phyloP scores from a whole-genome alignment of 2,797 vertebrate genomes.

The Xiphorhynchus erythropygius region DNA sequence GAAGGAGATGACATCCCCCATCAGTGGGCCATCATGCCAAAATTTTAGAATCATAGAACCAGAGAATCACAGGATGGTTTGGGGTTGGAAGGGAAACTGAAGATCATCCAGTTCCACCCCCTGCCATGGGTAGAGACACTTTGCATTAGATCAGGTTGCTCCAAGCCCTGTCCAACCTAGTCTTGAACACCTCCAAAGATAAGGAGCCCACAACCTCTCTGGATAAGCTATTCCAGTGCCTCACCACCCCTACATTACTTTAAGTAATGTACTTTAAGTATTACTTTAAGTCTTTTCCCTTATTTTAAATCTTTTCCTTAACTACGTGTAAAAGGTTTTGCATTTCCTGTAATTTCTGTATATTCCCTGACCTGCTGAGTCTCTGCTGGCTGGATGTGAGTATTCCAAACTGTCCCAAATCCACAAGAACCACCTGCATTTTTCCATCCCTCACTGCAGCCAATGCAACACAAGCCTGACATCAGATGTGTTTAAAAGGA shows the following conservation, averaged over 20 bases:
- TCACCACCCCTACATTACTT: background rate
- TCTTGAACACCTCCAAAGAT: background rate
- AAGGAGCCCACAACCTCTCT: background rate
- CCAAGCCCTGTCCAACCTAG: background rate
- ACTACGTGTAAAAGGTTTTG: rapidly evolving
- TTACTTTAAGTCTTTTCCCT: background rate
- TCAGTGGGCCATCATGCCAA: background rate
- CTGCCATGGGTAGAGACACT: background rate
- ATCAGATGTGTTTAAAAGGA: background rate
- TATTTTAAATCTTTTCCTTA: background rate
- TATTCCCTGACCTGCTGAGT: background rate
- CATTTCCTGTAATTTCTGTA: background rate
- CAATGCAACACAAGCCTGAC: background rate
- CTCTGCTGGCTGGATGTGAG: background rate
- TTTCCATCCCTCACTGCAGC: background rate
- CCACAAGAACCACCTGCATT: rapidly evolving
- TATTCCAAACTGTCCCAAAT: background rate
- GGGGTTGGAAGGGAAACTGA: background rate
- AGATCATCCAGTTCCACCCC: too few species aligned
- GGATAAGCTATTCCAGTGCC: background rate
- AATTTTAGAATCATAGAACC: background rate
- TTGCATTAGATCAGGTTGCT: background rate
- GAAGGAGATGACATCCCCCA: background rate
- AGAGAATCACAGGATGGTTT: background rate
- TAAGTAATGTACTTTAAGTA: too few species aligned